phyloP scores from a whole-genome alignment of 2,113 vertebrate genomes.

The Haemorhous mexicanus region DNA sequence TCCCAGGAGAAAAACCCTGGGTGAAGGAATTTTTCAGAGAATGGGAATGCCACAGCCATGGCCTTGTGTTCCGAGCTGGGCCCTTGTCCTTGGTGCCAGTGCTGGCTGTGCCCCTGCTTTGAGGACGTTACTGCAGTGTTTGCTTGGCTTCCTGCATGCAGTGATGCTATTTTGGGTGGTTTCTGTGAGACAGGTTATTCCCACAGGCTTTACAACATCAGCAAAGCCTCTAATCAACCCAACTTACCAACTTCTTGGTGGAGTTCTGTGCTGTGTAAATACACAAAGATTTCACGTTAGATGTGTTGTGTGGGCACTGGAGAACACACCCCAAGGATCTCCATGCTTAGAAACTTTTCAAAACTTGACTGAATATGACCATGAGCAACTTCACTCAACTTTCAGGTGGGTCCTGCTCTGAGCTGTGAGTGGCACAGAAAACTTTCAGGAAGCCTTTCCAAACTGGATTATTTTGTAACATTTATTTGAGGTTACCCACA shows the following conservation, averaged over 20 bases:
- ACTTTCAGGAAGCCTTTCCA: neutral
- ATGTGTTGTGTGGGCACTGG: fast-evolving
- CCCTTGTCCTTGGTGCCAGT: neutral
- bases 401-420: neutral
- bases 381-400: neutral
- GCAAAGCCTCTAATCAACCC: neutral
- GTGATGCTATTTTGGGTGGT: neutral
- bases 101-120: neutral
- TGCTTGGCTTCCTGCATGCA: neutral
- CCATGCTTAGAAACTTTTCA: neutral
- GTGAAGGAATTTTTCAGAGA: too few species aligned
- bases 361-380: neutral
- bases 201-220: neutral
- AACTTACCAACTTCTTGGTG: neutral
- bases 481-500: neutral
- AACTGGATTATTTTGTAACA: neutral
- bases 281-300: neutral
- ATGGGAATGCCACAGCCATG: too few species aligned
- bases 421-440: neutral
- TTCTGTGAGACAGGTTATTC: neutral
- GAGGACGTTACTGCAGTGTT: fast-evolving
- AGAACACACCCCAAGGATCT: neutral
- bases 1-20: too few species aligned
- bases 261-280: neutral
- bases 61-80: neutral